Base-by-base conservation (phyloP, 2,113 vertebrate species). In the Mus spicilegus region DNA sequence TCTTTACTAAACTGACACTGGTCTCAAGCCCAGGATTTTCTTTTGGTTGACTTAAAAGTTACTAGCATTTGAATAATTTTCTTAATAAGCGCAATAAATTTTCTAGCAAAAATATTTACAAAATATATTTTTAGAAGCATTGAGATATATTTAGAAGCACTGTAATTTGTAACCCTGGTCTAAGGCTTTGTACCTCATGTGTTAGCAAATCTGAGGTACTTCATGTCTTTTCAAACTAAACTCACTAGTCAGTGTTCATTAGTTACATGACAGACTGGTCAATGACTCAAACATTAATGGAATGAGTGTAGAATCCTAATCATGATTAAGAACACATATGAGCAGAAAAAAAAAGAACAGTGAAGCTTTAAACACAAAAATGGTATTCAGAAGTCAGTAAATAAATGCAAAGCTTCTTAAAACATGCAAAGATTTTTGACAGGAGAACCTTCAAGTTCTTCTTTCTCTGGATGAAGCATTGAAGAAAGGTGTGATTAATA, bases 371-470 rank as follows among this genome's bases (percentile, higher is more conserved):
- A 89, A 80, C 49, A 63, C 13, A 54, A 26, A 95, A 87, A 82
- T 2, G 58, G 5, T 46, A 51, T 70, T 92, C 85, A 91, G 28
- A 93, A 89, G 39, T 58, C 46, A 90, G 73, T 63, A 95, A 96
- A 75, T 90, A 70, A 58, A 30, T 58, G 61, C 86, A 91, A 87
- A 90, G 5, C 39, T 95, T n/a, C 77, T 89, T 93, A 73, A 36
- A 92, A 76, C 46, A 94, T 76, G 63, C 61, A 26, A 56, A 36
- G 49, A 87, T 65, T 93, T 87, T 87, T 88, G 76, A 69, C 14
- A 69, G 51, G 9, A 13, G 42, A 92, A 54, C 51, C 19, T 91
- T 93, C 80, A 54, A 78, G 8, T 6, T 89, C 39, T 78, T 84
- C 14, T 6, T 42, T 91, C 22, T 67, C 5, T n/a, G 63, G 63